Percentiles rank a stretch among this genome's conserved stretches.
Evolutionary conservation across 2,797 vertebrate genomes (phyloP).

Genomic region (Masticophis lateralis): DNA sequence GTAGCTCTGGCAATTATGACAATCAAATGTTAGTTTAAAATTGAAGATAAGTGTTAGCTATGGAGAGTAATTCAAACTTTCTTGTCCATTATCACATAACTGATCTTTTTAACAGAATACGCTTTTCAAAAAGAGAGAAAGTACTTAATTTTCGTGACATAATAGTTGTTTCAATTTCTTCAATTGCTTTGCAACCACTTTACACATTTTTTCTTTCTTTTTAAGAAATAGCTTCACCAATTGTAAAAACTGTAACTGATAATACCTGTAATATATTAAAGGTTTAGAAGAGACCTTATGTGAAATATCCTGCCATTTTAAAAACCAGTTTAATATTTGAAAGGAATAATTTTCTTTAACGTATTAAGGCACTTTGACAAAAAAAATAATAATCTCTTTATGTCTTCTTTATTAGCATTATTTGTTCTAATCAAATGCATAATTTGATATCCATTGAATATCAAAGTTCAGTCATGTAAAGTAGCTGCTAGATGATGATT

Average conservation of each 20-base stretch:
- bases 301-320: conserved; percentile 31
- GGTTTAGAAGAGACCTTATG: not conserved
- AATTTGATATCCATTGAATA: not conserved
- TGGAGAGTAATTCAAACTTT: conserved; percentile 17
- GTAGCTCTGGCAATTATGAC: conserved; percentile 20
- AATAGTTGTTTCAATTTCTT: conserved; percentile 36
- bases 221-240: not conserved
- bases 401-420: not conserved
- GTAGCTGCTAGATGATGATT: not conserved
- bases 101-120: conserved; percentile 22
- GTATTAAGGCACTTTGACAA: not conserved
- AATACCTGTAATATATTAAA: not conserved
- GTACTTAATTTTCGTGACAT: conserved; percentile 34
- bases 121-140: conserved; percentile 7
- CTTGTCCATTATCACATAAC: not conserved
- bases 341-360: not conserved
- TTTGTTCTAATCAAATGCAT: not conserved
- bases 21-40: conserved; percentile 20
- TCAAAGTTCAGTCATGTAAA: not conserved
- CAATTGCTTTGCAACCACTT: conserved; percentile 28
- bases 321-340: conserved; percentile 10
- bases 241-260: conserved; percentile 19
- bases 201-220: conserved; percentile 5
- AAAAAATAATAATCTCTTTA: not conserved
- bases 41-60: conserved; percentile 12